phyloP scores from a whole-genome alignment of 1,140 invertebrate genomes.

The Pseudomyrmex sp. region DNA sequence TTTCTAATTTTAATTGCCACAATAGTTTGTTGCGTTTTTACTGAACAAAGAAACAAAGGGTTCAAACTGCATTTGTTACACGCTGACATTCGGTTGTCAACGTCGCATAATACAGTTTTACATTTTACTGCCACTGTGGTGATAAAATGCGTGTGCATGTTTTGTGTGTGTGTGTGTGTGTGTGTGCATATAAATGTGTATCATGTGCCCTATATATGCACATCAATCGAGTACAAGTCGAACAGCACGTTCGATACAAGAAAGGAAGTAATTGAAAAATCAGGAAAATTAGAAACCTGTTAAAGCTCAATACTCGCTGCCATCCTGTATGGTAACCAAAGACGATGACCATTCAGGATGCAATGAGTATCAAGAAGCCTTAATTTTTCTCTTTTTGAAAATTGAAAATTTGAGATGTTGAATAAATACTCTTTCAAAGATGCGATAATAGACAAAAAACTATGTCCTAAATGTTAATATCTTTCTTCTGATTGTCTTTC shows the following conservation, averaged over 20 bases:
- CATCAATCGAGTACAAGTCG: constrained; percentile 3
- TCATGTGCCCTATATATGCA: not conserved
- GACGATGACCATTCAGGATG: too few relatives aligned
- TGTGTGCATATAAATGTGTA: not conserved
- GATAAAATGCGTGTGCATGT: constrained; percentile 10
- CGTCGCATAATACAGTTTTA: constrained; percentile 52
- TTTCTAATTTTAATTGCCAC: constrained; percentile 6
- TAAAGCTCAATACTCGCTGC: not conserved
- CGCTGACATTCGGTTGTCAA: constrained; percentile 54
- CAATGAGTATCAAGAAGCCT: too few relatives aligned
- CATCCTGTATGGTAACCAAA: too few relatives aligned
- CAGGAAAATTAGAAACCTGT: not conserved
- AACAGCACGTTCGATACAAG: not conserved
- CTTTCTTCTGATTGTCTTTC: too few relatives aligned
- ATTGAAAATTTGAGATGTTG: too few relatives aligned
- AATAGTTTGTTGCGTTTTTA: not conserved
- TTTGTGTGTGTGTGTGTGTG: not conserved
- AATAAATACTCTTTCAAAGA: too few relatives aligned
- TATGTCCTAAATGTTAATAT: too few relatives aligned
- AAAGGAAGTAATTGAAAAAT: not conserved
- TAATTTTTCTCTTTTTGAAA: too few relatives aligned
- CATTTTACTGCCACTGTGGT: constrained; percentile 66
- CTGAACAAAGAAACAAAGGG: constrained; percentile 23
- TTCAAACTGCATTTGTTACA: constrained; percentile 49
- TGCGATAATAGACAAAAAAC: too few relatives aligned